Evolutionary conservation across 2,888 invertebrate genomes (phyloP), one percentile per base, ranked within the genome.

Genomic region (Andrena dorsata): DNA sequence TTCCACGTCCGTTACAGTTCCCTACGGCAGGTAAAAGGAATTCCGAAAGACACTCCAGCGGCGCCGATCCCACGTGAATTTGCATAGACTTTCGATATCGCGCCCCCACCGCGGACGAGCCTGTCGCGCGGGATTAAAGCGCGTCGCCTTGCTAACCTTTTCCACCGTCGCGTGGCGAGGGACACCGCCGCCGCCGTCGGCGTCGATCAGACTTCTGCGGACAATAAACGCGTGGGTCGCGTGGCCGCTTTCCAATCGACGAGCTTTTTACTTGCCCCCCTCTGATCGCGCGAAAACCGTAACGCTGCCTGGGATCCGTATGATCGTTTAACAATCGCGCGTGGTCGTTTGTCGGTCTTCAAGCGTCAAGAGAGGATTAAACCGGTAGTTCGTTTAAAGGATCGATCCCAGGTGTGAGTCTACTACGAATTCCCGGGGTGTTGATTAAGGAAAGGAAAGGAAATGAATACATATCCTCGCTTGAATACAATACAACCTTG

Each of bases 51-150:
- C 71, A 69, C 75, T 41, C 16, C 16, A 35, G 56, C 41, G 32
- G 80, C 75, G 89, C 88, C 90, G 86, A 84, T 88, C 88, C 87
- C 87, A 81, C 80, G 86, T 86, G 84, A 87, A 89, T 89, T 87
- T 89, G 84, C 90, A 90, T 90, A 84, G 76, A 82, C 86, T 86
- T 85, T 86, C 88, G 88, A 90, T 89, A 79, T 64, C 82, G 80
- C 65, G 70, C 80, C 60, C 70, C 53, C 80, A 79, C 82, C 64
- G 80, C 49, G 49, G 72, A 76, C 60, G 53, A 69, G 63, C 49
- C 60, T 76, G 83, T 86, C 85, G 74, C 47, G 51, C 26, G 64
- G 69, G 63, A 81, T 85, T 81, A 80, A 74, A 75, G 78, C 69
- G 70, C 60, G 75, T 73, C 77, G 53, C 56, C 53, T 26, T 20